phyloP scores from a whole-genome alignment of 2,888 invertebrate genomes.

The Oegoconia quadripuncta region DNA sequence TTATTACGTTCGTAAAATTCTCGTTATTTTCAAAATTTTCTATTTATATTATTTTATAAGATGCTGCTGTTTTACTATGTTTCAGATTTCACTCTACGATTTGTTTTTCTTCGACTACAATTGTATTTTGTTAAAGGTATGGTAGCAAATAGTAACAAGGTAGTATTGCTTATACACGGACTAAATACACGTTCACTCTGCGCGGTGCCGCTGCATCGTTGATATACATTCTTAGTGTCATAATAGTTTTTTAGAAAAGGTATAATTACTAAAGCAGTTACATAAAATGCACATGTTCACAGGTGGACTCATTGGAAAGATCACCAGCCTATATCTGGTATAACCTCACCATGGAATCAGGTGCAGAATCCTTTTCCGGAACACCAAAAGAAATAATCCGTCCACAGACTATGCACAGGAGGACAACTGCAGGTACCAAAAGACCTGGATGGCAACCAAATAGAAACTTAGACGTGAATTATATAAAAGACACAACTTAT shows the following conservation, averaged over 20 bases:
- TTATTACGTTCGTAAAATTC: too few species aligned
- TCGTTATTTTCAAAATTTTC: too few species aligned
- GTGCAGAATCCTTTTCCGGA: background rate
- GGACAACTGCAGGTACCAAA: background rate
- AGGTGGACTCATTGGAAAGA: background rate
- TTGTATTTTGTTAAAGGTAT: background rate
- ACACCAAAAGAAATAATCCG: constrained; percentile 1
- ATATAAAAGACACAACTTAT: background rate
- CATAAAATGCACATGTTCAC: background rate
- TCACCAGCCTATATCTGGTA: constrained; percentile 2
- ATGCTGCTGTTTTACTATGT: background rate
- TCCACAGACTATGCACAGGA: background rate
- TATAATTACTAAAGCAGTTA: background rate
- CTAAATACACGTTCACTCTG: too few species aligned
- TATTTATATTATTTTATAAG: too few species aligned
- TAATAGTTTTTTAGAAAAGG: background rate
- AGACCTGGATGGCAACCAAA: background rate
- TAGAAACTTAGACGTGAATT: background rate
- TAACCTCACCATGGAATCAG: background rate
- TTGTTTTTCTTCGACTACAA: background rate
- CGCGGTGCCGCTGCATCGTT: too few species aligned
- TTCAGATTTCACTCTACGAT: constrained; percentile 6
- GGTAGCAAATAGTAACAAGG: too few species aligned
- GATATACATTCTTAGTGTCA: too few species aligned
- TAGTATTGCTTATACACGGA: too few species aligned